phyloP scores from a whole-genome alignment of 2,888 invertebrate genomes.

The Limnephilus rhombicus region DNA sequence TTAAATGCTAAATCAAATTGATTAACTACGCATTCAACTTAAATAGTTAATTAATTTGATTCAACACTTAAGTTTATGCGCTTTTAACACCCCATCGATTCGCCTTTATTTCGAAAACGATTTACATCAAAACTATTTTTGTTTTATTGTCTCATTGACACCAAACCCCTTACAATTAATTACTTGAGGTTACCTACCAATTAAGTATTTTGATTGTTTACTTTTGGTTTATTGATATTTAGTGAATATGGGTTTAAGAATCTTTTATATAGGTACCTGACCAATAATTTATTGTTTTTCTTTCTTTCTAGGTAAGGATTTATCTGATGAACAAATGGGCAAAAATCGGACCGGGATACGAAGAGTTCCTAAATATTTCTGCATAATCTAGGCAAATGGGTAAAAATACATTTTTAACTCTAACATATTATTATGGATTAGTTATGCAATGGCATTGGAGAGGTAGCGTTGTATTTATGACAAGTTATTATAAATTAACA shows the following conservation, averaged over 20 bases:
- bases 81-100: neutral
- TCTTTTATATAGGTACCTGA: neutral
- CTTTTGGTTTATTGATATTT: neutral
- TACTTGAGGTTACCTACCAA: neutral
- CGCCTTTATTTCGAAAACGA: neutral
- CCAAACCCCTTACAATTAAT: neutral
- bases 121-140: neutral
- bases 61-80: neutral
- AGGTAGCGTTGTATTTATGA: too few relatives aligned
- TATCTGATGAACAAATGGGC: neutral
- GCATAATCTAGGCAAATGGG: neutral
- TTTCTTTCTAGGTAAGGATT: neutral
- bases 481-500: too few relatives aligned
- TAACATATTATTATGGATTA: too few relatives aligned
- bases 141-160: neutral
- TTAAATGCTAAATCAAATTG: neutral
- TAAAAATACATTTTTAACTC: too few relatives aligned
- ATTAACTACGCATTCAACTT: neutral
- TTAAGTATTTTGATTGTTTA: neutral
- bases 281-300: neutral
- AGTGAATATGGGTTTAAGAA: neutral
- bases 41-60: neutral
- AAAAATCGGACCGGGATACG: neutral
- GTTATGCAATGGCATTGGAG: too few relatives aligned
- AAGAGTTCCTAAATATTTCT: neutral